Base-by-base conservation (phyloP, 2,797 vertebrate species). In the Streptopelia turtur region DNA sequence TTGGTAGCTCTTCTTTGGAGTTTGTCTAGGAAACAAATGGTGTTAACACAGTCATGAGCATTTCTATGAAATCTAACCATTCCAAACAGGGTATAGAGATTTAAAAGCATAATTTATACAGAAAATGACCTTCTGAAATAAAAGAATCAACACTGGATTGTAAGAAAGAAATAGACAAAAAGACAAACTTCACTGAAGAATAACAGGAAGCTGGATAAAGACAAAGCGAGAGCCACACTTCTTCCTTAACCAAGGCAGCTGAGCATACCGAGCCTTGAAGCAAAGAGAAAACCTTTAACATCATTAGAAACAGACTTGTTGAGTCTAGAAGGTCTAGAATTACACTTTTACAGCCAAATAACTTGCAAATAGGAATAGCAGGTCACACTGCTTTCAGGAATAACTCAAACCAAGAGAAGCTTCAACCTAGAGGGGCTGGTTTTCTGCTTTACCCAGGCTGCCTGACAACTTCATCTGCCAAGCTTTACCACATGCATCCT, bases 1-100 rank as follows among this genome's bases (percentile, higher is more conserved):
- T 99, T 66, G 98, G 98, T n/a, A 98, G 82, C 88, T 98, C 95
- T 81, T 94, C 98, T 83, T 96, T 95, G 63, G 90, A 93, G 80
- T 63, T 95, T 61, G 95, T 82, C 98, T 98, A 96, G 64, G 93
- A 91, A 96, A 96, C 11, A 97, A 57, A 74, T 31, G 5, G 47
- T 33, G 63, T 60, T 94, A 91, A 83, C 69, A 77, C 3, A 84
- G 77, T 83, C 53, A 39, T 74, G 45, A 82, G 80, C 10, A 35
- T 37, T 74, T 71, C 47, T 30, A 22, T 35, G 31, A 86, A 52
- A 90, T 57, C 1, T 57, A 30, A 59, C 55, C 50, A 45, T 27
- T 83, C 64, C 71, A 76, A 86, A 77, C 27, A 82, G 94, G 21
- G 15, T 68, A 31, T 2, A n/a, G 0, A 82, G 16, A 35, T 24